Evolutionary conservation across 2,113 vertebrate genomes (phyloP).

Genomic region (Carassius gibelio): DNA sequence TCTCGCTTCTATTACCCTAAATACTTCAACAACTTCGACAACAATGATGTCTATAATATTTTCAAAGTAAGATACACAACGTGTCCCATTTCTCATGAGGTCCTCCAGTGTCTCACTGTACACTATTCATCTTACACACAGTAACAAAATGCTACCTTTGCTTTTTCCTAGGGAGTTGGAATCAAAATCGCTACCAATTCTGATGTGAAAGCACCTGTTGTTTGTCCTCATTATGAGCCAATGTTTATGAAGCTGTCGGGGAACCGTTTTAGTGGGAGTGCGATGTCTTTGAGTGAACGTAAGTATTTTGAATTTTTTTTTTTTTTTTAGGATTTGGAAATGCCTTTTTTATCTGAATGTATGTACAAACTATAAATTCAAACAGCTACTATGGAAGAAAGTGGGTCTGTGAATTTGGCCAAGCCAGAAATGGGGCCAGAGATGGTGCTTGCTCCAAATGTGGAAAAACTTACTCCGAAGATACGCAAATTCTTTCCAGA

Average conservation of each 20-base stretch:
- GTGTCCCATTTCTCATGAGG: neutral
- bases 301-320: neutral
- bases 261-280: too few species aligned
- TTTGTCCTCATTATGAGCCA: conserved; percentile 40
- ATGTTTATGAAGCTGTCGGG: too few species aligned
- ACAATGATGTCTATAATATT: conserved; percentile 66
- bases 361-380: neutral
- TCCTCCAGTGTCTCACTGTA: neutral
- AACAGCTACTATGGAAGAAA: rapidly evolving
- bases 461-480: conserved; percentile 41
- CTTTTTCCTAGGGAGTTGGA: conserved; percentile 63
- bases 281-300: neutral
- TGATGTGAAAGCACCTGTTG: conserved; percentile 62
- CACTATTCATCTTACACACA: neutral
- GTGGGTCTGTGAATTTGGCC: rapidly evolving
- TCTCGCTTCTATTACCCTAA: conserved; percentile 10
- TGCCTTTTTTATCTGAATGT: neutral
- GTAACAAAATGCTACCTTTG: neutral
- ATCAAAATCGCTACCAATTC: conserved; percentile 72
- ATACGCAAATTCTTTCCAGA: conserved; percentile 84
- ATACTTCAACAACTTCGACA: neutral
- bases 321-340: neutral
- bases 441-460: neutral
- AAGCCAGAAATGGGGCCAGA: too few species aligned
- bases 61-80: conserved; percentile 65